phyloP scores from a whole-genome alignment of 2,113 vertebrate species.

The Ibidorhyncha struthersii region DNA sequence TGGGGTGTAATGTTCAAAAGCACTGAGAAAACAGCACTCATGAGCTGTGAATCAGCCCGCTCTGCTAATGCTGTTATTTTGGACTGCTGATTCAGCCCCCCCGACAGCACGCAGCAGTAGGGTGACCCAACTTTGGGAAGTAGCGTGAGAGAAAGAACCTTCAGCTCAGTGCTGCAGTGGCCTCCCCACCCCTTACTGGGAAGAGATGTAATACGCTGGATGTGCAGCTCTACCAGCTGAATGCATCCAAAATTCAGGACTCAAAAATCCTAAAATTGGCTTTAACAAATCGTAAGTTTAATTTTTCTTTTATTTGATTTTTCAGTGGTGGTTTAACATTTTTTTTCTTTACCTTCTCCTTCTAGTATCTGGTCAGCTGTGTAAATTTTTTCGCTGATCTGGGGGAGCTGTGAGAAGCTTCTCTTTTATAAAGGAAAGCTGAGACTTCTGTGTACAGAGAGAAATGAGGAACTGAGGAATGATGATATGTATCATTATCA shows the following conservation, averaged over 20 bases:
- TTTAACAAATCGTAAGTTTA: neutral
- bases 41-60: neutral
- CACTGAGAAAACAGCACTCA: neutral
- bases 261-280: neutral
- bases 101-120: accelerated
- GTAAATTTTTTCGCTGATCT: neutral
- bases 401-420: neutral
- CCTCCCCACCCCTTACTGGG: neutral
- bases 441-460: neutral
- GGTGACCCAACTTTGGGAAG: accelerated
- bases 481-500: neutral
- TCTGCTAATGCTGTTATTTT: neutral
- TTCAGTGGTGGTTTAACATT: neutral
- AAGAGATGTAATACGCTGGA: neutral
- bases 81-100: neutral
- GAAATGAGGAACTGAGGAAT: neutral
- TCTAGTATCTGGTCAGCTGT: neutral
- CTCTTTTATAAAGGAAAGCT: neutral
- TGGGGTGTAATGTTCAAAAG: neutral
- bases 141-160: accelerated
- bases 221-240: neutral
- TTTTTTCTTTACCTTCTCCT: neutral
- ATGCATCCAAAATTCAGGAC: neutral
- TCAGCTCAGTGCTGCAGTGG: neutral
- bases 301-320: neutral